A percentile compares a stretch with the other conserved stretches of the same genome.
Evolutionary conservation across 2,113 vertebrate genomes (phyloP).

Genomic region (Mus pahari): DNA sequence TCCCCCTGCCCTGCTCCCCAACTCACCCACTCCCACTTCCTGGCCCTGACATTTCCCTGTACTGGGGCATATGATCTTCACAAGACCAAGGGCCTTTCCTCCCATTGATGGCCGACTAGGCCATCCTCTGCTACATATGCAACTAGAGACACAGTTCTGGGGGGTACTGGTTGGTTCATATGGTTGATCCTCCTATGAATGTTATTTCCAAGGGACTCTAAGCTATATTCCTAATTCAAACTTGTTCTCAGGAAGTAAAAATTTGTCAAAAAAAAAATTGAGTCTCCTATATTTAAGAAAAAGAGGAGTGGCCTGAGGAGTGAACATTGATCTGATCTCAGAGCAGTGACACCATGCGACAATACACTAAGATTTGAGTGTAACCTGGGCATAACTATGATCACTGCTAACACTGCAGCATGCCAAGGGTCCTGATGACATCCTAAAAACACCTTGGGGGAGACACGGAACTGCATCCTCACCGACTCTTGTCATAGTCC

Average conservation of each 20-base stretch:
- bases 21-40: too few species aligned
- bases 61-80: too few species aligned
- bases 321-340: too few species aligned
- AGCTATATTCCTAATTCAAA: neutral
- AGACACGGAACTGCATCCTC: neutral
- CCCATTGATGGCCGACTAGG: too few species aligned
- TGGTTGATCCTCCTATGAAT: neutral
- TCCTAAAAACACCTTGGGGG: neutral
- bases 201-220: neutral
- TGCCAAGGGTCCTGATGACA: neutral
- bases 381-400: neutral
- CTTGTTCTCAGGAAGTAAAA: neutral
- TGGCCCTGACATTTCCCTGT: too few species aligned
- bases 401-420: neutral
- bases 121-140: too few species aligned
- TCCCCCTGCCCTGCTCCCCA: too few species aligned
- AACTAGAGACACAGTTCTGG: too few species aligned
- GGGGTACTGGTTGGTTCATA: too few species aligned
- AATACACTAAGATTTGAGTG: neutral
- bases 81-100: too few species aligned
- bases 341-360: neutral
- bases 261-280: neutral
- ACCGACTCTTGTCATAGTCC: rapidly evolving
- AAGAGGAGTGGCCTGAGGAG: too few species aligned
- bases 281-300: neutral